These are phyloP conservation scores for Sympetrum striolatum DNA, from an alignment of 2,888 invertebrate species.

Conservation along the genomic window DNA sequence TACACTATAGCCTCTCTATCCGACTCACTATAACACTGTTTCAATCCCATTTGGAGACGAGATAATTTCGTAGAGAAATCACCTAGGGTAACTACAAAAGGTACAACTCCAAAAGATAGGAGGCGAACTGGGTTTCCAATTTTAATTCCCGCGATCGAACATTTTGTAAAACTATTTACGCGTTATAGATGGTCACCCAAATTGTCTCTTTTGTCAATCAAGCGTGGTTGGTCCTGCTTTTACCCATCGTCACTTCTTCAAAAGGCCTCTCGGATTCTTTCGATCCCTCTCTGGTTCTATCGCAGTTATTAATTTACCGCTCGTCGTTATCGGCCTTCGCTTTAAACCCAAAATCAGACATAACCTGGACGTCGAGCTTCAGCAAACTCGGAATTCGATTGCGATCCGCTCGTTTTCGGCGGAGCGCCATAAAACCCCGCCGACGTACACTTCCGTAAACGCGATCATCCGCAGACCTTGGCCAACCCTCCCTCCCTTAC, in stretches of 20 bases:
- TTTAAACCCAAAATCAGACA: background rate
- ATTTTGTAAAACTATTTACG: background rate
- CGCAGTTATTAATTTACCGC: background rate
- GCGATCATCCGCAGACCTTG: background rate
- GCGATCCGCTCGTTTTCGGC: background rate
- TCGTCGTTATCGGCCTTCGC: background rate
- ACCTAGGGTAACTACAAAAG: no score
- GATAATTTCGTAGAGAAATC: no score
- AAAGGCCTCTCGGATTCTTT: background rate
- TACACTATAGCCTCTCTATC: no score
- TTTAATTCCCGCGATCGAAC: background rate
- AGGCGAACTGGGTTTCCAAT: no score
- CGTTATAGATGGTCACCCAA: background rate
- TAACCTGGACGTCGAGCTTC: background rate
- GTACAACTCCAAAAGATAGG: no score
- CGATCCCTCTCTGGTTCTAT: background rate
- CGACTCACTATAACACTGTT: no score
- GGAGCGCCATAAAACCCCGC: background rate
- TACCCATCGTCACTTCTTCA: background rate
- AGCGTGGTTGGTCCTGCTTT: background rate
- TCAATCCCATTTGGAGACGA: no score
- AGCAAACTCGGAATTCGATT: background rate
- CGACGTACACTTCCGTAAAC: background rate
- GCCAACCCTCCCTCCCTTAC: background rate
- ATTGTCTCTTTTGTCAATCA: background rate